Conservation (phyloP, 2,797 vertebrate species). For the Prionace glauca region DNA sequence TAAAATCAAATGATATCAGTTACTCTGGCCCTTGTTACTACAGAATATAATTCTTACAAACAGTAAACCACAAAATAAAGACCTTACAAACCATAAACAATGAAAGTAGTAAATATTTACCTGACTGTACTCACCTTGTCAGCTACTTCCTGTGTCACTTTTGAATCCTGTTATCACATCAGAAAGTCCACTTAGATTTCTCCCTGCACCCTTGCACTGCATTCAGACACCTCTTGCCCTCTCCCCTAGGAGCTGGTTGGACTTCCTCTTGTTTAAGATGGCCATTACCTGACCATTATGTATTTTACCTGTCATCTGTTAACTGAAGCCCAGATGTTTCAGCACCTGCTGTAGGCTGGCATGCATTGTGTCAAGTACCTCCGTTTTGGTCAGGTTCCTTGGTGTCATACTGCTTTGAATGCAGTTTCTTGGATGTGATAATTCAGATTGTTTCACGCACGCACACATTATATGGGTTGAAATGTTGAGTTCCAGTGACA, state of each 20-base stretch:
- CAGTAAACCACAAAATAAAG: no score
- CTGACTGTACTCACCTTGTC: no score
- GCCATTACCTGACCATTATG: background rate
- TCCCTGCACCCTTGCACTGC: no score
- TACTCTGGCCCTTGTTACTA: no score
- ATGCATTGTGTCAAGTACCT: background rate
- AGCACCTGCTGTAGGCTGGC: background rate
- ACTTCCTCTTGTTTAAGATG: background rate
- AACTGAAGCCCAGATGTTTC: background rate
- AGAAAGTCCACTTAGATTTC: no score
- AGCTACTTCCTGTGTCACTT: no score
- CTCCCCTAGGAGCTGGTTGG: background rate
- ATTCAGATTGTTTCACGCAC: background rate
- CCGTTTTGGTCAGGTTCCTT: background rate
- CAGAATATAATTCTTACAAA: no score
- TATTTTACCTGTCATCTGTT: background rate
- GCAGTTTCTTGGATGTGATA: background rate
- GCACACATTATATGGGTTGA: background rate
- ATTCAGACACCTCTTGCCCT: no score
- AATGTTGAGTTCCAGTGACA: background rate
- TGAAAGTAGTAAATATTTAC: no score
- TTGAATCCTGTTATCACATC: no score
- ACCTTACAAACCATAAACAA: no score
- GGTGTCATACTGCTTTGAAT: background rate
- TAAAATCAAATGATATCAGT: no score